Evolutionary conservation across 2,113 vertebrate species (phyloP).

Genomic region (Sitta europaea): DNA sequence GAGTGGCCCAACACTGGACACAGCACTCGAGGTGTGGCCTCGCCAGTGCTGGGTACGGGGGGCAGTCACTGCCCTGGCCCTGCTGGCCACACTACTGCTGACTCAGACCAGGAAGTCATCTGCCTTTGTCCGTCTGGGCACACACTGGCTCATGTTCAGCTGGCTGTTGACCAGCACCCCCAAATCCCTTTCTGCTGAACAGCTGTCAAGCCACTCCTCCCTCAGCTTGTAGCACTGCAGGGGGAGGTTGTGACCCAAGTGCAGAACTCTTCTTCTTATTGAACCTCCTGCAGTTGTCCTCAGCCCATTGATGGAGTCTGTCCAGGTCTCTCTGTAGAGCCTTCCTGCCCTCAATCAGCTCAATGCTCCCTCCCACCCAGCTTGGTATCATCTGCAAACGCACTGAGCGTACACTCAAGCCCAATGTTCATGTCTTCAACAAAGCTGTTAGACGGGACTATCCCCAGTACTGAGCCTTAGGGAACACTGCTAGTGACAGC

Average conservation of each 20-base stretch:
- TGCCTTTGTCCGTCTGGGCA: neutral
- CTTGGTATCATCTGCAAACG: neutral
- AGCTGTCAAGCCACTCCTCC: neutral
- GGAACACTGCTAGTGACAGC: rapidly evolving
- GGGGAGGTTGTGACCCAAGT: neutral
- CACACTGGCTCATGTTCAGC: neutral
- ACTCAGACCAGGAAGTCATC: neutral
- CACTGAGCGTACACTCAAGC: neutral
- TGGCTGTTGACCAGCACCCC: neutral
- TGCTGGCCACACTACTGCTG: neutral
- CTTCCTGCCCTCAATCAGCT: neutral
- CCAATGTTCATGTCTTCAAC: neutral
- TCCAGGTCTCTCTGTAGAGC: neutral
- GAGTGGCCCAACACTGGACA: neutral
- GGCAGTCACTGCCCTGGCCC: neutral
- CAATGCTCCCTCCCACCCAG: neutral
- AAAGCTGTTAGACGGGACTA: neutral
- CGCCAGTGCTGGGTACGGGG: neutral
- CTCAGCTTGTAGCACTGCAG: neutral
- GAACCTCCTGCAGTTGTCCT: neutral
- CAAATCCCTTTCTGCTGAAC: neutral
- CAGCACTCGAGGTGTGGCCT: neutral
- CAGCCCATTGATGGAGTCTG: neutral
- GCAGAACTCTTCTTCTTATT: neutral
- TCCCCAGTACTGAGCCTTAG: no score